A percentile compares a stretch with the other conserved stretches of the same genome.
phyloP scores from a whole-genome alignment of 2,888 invertebrate genomes.

The Heteromurus nitidus region DNA sequence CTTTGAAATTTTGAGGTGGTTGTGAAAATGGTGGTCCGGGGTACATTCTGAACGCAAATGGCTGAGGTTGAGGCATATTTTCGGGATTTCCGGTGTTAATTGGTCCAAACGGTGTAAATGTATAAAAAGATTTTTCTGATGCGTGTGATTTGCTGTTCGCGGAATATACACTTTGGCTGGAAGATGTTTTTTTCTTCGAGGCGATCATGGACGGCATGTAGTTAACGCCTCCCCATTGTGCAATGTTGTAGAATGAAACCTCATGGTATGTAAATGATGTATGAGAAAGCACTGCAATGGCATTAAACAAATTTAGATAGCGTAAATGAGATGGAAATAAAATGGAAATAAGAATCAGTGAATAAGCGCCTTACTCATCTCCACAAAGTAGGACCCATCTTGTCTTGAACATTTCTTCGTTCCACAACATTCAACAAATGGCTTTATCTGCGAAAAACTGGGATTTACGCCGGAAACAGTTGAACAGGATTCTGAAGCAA shows the following conservation, averaged over 20 bases:
- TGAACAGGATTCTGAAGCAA: background rate
- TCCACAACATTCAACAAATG: slow-evolving; percentile 18
- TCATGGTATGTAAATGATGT: slow-evolving; percentile 16
- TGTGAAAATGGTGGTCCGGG: no score
- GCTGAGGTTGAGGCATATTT: no score
- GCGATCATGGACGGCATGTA: background rate
- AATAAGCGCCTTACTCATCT: slow-evolving; percentile 10
- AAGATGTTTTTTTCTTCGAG: background rate
- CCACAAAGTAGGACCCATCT: slow-evolving; percentile 9
- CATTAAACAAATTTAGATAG: background rate
- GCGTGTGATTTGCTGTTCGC: background rate
- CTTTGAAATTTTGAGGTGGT: no score
- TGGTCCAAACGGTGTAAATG: no score
- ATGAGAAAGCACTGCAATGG: background rate
- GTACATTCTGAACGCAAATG: no score
- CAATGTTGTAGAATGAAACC: background rate
- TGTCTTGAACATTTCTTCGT: background rate
- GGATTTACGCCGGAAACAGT: background rate
- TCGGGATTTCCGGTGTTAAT: no score
- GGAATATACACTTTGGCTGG: background rate
- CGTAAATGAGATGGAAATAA: background rate
- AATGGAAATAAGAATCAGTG: no score
- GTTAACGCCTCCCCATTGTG: background rate
- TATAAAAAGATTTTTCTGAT: no score
- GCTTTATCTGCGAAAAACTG: background rate